Percentiles rank a stretch among this genome's conserved stretches.
Evolutionary conservation across 2,113 vertebrate species (phyloP).

Genomic region (Odocoileus virginianus): DNA sequence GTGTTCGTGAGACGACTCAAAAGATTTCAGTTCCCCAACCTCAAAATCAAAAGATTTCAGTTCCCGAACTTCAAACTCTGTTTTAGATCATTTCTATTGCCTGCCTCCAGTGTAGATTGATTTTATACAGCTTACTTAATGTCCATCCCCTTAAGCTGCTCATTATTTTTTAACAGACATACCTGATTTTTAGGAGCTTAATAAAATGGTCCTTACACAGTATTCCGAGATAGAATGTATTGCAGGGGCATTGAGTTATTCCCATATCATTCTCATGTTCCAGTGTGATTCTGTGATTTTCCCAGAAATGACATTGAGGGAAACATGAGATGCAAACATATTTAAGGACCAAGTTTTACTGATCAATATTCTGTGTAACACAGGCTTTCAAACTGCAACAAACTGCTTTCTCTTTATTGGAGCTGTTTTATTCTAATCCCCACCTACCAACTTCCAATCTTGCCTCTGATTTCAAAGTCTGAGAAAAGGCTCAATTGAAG

Average conservation of each 20-base stretch:
- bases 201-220: background rate
- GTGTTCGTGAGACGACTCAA: background rate
- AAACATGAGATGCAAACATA: background rate
- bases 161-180: background rate
- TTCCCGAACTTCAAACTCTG: background rate
- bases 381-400: background rate
- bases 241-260: background rate
- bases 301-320: background rate
- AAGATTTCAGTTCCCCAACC: background rate
- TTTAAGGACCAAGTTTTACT: background rate
- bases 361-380: background rate
- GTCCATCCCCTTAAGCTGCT: background rate
- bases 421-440: background rate
- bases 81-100: background rate
- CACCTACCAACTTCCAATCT: background rate
- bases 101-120: rapidly evolving
- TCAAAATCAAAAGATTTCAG: background rate
- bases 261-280: background rate
- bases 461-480: background rate
- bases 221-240: background rate
- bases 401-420: background rate
- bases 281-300: background rate
- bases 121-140: background rate
- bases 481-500: background rate
- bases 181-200: background rate